Percentiles rank a stretch among this genome's conserved stretches.
phyloP scores from a whole-genome alignment of 2,888 invertebrate species.

The Hydropsyche betteni region DNA sequence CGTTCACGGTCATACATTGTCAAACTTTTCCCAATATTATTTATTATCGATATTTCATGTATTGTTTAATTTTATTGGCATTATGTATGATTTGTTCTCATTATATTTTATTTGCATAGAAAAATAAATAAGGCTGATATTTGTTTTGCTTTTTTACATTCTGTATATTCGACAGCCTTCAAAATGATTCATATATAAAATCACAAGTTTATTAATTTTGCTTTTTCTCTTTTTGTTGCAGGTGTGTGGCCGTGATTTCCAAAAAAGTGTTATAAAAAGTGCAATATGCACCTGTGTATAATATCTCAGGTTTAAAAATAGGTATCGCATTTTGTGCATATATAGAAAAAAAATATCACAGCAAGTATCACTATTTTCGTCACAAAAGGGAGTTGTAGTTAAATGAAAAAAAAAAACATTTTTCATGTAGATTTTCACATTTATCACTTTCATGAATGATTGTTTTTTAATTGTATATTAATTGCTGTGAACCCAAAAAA shows the following conservation, averaged over 20 bases:
- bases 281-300: slow-evolving; percentile 23
- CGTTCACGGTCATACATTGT: slow-evolving; percentile 35
- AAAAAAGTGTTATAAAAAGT: slow-evolving; percentile 39
- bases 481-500: slow-evolving; percentile 37
- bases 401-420: slow-evolving; percentile 7
- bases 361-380: slow-evolving; percentile 19
- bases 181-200: not conserved
- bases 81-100: not conserved
- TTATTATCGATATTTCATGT: slow-evolving; percentile 7
- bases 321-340: slow-evolving; percentile 27
- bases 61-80: no score
- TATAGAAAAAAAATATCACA: slow-evolving; percentile 24
- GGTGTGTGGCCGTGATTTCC: slow-evolving; percentile 58
- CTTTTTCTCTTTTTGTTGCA: slow-evolving; percentile 67
- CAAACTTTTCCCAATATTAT: slow-evolving; percentile 9
- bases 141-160: not conserved
- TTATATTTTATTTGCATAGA: slow-evolving; percentile 21
- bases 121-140: slow-evolving; percentile 3
- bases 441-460: slow-evolving; percentile 17
- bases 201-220: slow-evolving; percentile 63
- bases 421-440: slow-evolving; percentile 23
- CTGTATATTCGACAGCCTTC: not conserved
- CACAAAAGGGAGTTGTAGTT: slow-evolving; percentile 26
- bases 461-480: slow-evolving; percentile 24
- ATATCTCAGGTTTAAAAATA: slow-evolving; percentile 25